These are phyloP conservation scores for Chelonia mydas DNA, from an alignment of 2,797 vertebrate genomes.

Conservation along the genomic window DNA sequence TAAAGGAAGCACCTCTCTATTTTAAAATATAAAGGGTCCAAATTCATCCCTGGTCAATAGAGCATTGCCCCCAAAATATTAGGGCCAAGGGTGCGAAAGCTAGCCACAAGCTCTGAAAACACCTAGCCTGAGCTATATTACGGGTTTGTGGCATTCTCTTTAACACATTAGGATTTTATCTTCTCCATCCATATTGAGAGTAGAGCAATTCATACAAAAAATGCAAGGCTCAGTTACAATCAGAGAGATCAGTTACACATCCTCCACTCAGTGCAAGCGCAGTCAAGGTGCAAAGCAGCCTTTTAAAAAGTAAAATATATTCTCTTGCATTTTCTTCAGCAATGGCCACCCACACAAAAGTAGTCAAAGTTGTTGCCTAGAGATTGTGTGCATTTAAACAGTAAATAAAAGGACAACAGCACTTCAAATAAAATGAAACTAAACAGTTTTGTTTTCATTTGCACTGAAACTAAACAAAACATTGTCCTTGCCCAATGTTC, in stretches of 20 bases:
- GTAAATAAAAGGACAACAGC: background rate
- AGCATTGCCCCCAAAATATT: background rate
- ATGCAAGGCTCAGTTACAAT: background rate
- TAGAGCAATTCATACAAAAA: constrained; percentile 6
- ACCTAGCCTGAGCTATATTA: background rate
- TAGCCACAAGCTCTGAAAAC: background rate
- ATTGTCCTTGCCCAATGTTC: background rate
- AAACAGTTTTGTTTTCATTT: background rate
- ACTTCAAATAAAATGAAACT: background rate
- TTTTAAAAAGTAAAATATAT: background rate
- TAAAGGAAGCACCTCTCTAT: accelerated
- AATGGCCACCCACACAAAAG: background rate
- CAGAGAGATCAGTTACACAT: background rate
- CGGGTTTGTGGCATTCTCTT: background rate
- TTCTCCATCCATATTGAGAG: background rate
- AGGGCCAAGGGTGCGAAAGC: background rate
- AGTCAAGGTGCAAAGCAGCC: constrained; percentile 14
- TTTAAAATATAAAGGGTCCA: background rate
- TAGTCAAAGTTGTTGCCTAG: background rate
- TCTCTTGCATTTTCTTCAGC: constrained; percentile 24
- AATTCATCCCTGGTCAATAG: background rate
- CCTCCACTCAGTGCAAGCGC: background rate
- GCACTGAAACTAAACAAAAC: constrained; percentile 15
- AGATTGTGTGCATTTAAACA: background rate
- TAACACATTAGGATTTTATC: background rate